Evolutionary conservation across 2,113 vertebrate species (phyloP), one percentile per base, ranked within the genome.

Genomic region (Dromas ardeola): DNA sequence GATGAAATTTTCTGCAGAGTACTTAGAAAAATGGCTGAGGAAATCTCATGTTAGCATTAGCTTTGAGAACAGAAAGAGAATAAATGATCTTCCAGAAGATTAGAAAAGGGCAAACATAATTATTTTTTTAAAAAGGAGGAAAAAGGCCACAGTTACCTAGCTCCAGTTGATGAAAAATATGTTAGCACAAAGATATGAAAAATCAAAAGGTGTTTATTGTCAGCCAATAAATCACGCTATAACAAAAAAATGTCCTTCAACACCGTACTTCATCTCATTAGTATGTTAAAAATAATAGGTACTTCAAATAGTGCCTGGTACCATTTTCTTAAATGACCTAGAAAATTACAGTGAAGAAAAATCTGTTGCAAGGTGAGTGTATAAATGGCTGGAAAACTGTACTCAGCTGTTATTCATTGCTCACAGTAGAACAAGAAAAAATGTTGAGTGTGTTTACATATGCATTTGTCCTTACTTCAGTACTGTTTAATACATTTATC

Each of bases 291-390:
- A 89, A 74, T 53, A 89, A 40, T 55, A 84, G 55, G n/a, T 50
- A 81, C 71, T 85, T 84, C 47, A 42, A 45, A 66, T 26, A 53
- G 11, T 25, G 5, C 4, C 25, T 91, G 4, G 5, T 70, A 78
- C 40, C 70, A 67, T 70, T 86, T 93, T 83, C 86, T 83, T 84
- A 84, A 93, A 74, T 13, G 4, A 81, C 77, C 25, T 61, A 81
- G 53, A 88, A 96, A 84, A 96, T 81, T 32, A 74, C 32, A 79
- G 30, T 45, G 47, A 84, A 81, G 36, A 65, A 95, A 89, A 88
- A 53, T 56, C 43, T 89, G 21, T 36, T 10, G 4, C 36, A 86
- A 94, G 40, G 18, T 70, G 34, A 72, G 29, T 56, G 34, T 52
- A 78, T 40, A 92, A 88, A 77, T 65, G 26, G 13, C 38, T 61